Evolutionary conservation across 2,888 invertebrate genomes (phyloP).

Genomic region (Cheilosia urbana): DNA sequence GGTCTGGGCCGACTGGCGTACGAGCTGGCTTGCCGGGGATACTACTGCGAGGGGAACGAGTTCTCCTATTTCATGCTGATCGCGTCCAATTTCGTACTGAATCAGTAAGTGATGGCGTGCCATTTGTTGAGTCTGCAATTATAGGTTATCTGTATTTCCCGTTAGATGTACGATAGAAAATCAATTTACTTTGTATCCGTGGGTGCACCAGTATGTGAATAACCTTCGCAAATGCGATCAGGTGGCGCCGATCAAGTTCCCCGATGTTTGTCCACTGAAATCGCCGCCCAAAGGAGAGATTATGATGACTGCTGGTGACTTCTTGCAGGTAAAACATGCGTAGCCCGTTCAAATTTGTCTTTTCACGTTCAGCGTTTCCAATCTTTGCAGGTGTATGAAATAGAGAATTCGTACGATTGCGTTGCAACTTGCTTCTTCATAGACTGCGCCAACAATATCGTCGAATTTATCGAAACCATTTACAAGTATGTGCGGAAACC

Average conservation of each 20-base stretch:
- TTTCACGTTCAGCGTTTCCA: neutral
- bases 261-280: slow-evolving; percentile 92
- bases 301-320: slow-evolving; percentile 99
- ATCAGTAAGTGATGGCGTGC: slow-evolving; percentile 85
- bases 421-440: slow-evolving; percentile 99
- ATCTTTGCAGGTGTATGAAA: slow-evolving; percentile 79
- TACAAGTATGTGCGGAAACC: slow-evolving; percentile 84
- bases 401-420: slow-evolving; percentile 88
- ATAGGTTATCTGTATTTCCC: neutral
- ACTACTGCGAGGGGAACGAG: slow-evolving; percentile 98
- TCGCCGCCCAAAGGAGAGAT: slow-evolving; percentile 87
- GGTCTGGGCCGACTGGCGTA: slow-evolving; percentile 97
- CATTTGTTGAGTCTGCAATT: neutral
- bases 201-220: slow-evolving; percentile 97
- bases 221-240: slow-evolving; percentile 93
- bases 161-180: slow-evolving; percentile 85
- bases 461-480: slow-evolving; percentile 97
- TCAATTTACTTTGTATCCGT: slow-evolving; percentile 93
- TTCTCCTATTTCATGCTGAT: slow-evolving; percentile 99
- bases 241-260: slow-evolving; percentile 90
- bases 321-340: slow-evolving; percentile 90
- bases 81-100: slow-evolving; percentile 97
- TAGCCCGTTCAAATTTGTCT: neutral
- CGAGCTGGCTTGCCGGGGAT: slow-evolving; percentile 96
- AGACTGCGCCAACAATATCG: slow-evolving; percentile 98